A percentile compares a stretch with the other conserved stretches of the same genome.
These are phyloP conservation scores for Tyrannus savana DNA, from an alignment of 2,113 vertebrate species.

Conservation along the genomic window DNA sequence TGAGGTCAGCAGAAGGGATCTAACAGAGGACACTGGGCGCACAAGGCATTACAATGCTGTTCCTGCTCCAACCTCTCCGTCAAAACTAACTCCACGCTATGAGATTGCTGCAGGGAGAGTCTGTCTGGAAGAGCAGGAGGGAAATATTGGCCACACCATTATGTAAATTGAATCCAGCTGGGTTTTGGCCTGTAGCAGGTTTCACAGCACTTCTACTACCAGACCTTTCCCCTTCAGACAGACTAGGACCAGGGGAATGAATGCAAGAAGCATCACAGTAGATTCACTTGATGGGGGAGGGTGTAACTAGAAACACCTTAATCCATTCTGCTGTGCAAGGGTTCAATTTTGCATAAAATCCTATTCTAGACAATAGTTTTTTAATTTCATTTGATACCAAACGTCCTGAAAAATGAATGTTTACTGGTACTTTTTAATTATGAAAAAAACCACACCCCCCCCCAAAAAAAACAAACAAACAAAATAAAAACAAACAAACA, in stretches of 20 bases:
- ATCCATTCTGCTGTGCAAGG: neutral
- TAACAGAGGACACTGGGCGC: neutral
- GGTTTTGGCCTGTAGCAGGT: neutral
- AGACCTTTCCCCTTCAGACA: neutral
- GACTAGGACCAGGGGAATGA: neutral
- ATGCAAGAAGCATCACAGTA: neutral
- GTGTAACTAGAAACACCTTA: neutral
- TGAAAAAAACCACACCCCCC: neutral
- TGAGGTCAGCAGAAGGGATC: neutral
- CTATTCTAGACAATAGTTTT: conserved; percentile 47
- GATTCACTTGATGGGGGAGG: neutral
- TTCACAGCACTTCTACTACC: neutral
- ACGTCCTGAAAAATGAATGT: conserved; percentile 70
- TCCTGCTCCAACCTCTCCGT: neutral
- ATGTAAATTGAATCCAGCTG: neutral
- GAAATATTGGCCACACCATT: neutral
- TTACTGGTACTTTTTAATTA: conserved; percentile 78
- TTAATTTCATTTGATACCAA: conserved; percentile 61
- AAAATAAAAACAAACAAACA: too few relatives aligned
- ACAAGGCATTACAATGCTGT: neutral
- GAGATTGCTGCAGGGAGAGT: neutral
- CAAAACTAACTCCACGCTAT: neutral
- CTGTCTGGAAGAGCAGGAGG: neutral
- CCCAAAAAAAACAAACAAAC: too few relatives aligned
- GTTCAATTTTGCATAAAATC: conserved; percentile 56